A percentile compares a stretch with the other conserved stretches of the same genome.
Evolutionary conservation across 1,140 invertebrate genomes (phyloP).

Genomic region (Brachystomella parvula): DNA sequence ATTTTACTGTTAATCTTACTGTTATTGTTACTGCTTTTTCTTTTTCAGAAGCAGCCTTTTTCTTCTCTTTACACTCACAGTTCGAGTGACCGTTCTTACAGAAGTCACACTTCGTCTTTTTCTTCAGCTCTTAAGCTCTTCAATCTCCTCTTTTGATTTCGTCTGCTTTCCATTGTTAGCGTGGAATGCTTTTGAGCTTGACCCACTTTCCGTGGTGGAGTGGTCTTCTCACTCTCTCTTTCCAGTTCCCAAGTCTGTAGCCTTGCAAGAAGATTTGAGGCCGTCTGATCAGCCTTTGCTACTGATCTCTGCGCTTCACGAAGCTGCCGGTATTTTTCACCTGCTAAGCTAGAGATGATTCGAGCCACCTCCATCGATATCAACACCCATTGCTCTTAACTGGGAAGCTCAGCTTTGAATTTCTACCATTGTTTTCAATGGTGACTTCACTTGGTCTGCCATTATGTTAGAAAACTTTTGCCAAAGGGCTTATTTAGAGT

Average conservation of each 20-base stretch:
- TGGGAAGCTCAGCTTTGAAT: background rate
- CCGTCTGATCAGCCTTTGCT: background rate
- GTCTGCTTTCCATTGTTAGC: background rate
- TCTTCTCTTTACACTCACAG: no score
- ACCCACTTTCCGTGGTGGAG: no score
- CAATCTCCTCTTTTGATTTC: background rate
- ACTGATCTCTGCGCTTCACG: background rate
- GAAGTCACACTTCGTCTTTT: background rate
- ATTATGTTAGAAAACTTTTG: background rate
- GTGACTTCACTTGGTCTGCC: background rate
- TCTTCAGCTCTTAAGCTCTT: background rate
- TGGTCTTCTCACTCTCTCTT: no score
- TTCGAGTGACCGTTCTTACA: background rate
- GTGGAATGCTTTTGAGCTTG: background rate
- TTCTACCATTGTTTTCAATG: conserved; percentile 6
- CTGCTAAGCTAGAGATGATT: background rate
- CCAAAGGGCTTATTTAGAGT: background rate
- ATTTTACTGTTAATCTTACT: no score
- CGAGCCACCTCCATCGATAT: background rate
- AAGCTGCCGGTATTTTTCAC: background rate
- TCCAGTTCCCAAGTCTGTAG: conserved; percentile 1
- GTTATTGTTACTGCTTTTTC: no score
- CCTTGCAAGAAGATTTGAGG: background rate
- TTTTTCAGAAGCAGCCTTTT: no score
- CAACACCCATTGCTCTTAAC: background rate